Evolutionary conservation across 2,888 invertebrate species (phyloP), one percentile per base, ranked within the genome.

Genomic region (Perizoma affinitatum): DNA sequence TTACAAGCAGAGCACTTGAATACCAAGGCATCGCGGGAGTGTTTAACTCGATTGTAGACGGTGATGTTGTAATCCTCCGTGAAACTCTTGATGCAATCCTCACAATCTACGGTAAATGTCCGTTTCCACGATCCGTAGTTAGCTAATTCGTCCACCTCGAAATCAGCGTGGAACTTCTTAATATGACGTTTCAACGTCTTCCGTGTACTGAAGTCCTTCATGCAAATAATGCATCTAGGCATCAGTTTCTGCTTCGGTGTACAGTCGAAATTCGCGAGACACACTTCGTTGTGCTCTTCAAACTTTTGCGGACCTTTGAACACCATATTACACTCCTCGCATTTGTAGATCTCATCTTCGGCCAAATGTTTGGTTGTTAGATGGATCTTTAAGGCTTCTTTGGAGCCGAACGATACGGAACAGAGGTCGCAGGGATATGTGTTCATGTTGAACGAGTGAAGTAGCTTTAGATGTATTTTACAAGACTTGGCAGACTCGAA

Each of bases 401-500:
- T 78, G 0, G 85, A 83, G 6, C 75, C 75, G 57, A 88, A 90
- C 0, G 90, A 88, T 0, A 86, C 82, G 0, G 89, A 86, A 47
- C 90, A 90, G 0, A 85, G 53, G 45, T 87, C 82, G 11, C 90
- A 90, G 0, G 90, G 89, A 51, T 81, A 77, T 0, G 88, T 88
- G 40, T 86, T 84, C 84, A 87, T 83, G 33, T 88, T 87, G 59
- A 86, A 86, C 0, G 88, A 88, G 63, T 90, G 90, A 0, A 88
- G 11, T 0, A 88, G 58, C 49, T 90, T 89, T 0, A 90, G 50
- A 64, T 90, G 90, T 47, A 87, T 87, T 42, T 88, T 89, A 43
- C 90, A 89, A 0, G 90, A 87, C 58, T 89, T 89, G 0, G 90
- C 90, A 0, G 90, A 90, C 58, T 90, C 90, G 41, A 90, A 90